Percentiles rank a stretch among this genome's conserved stretches.
These are phyloP conservation scores for Parazoanthus swiftii DNA, from an alignment of 92 coral and sea anemone genomes.

Conservation along the genomic window DNA sequence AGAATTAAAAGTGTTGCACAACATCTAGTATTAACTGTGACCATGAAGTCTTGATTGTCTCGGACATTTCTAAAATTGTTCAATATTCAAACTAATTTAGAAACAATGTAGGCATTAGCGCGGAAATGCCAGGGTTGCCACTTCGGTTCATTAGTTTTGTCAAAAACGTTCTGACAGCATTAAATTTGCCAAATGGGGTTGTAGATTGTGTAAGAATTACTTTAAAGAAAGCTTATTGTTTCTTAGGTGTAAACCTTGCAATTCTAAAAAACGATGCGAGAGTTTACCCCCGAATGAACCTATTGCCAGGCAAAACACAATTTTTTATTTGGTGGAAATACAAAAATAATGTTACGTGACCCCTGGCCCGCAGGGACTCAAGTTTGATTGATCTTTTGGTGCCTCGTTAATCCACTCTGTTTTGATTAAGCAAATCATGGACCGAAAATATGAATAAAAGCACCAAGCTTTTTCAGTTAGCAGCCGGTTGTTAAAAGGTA, in stretches of 20 bases:
- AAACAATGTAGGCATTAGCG: conserved; percentile 12
- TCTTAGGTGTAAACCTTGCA: background rate
- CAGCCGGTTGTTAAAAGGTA: background rate
- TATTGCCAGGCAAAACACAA: background rate
- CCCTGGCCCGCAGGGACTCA: too few species aligned
- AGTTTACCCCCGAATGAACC: background rate
- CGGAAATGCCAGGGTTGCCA: conserved; percentile 44
- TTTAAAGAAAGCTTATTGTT: background rate
- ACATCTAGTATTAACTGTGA: background rate
- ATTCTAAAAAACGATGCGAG: background rate
- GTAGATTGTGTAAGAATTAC: background rate
- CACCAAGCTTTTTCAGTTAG: background rate
- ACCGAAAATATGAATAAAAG: background rate
- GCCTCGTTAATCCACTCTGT: background rate
- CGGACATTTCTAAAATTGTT: background rate
- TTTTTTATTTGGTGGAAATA: too few species aligned
- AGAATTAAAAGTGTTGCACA: conserved; percentile 7
- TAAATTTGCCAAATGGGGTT: background rate
- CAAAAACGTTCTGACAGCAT: background rate
- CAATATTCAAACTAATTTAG: background rate
- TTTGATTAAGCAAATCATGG: background rate
- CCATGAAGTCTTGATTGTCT: background rate
- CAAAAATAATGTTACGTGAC: too few species aligned
- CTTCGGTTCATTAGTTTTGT: background rate
- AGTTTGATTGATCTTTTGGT: background rate